Evolutionary conservation across 2,888 invertebrate species (phyloP).

Genomic region (Macrosiphum euphorbiae): DNA sequence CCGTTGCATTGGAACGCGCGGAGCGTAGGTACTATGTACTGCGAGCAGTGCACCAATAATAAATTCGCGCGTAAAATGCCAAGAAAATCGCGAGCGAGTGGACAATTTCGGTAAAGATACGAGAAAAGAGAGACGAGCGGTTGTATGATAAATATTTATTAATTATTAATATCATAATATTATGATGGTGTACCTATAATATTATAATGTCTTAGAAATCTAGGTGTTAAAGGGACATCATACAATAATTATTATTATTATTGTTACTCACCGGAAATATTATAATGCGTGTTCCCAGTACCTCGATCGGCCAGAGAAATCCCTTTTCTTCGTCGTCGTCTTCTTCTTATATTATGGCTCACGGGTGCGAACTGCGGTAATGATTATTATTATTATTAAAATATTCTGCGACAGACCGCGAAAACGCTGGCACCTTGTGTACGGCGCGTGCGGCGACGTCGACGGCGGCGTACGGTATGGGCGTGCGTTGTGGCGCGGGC

Average conservation of each 20-base stretch:
- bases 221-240: background rate
- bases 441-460: background rate
- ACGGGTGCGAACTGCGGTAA: background rate
- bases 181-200: no score
- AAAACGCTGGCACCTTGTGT: constrained; percentile 10
- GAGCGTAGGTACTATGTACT: background rate
- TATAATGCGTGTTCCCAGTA: background rate
- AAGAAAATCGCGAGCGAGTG: constrained; percentile 24
- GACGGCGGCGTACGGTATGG: background rate
- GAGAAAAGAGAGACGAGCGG: no score
- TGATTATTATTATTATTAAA: background rate
- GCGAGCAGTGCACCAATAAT: background rate
- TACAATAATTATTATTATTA: background rate
- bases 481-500: background rate
- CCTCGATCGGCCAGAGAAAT: background rate
- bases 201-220: background rate
- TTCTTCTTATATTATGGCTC: background rate
- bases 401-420: background rate
- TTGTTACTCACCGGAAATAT: background rate
- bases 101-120: background rate
- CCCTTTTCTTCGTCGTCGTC: background rate
- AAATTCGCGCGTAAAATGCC: constrained; percentile 31
- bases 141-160: background rate
- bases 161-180: background rate
- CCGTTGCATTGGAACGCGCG: constrained; percentile 48